Evolutionary conservation across 2,888 invertebrate species (phyloP).

Genomic region (Subacronicta megacephala): DNA sequence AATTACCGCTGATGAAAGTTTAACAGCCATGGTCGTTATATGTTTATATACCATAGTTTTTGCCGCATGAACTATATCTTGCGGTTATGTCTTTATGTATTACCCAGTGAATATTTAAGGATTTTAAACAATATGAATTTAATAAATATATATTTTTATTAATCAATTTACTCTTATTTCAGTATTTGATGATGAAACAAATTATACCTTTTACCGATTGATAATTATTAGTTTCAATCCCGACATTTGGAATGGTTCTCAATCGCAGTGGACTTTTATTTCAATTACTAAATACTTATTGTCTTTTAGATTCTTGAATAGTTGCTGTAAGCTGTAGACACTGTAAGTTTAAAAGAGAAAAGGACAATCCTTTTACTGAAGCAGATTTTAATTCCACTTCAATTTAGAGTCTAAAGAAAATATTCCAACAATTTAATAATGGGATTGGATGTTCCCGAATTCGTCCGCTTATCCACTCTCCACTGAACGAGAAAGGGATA

Average conservation of each 20-base stretch:
- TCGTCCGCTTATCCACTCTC: slow-evolving; percentile 53
- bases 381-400: slow-evolving; percentile 28
- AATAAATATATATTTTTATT: no score
- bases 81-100: slow-evolving; percentile 13
- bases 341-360: slow-evolving; percentile 7
- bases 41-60: slow-evolving; percentile 31
- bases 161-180: no score
- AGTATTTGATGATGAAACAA: no score
- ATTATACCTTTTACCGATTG: no score
- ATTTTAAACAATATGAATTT: no score
- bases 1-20: slow-evolving; percentile 66
- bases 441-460: slow-evolving; percentile 42
- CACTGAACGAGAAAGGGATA: slow-evolving; percentile 47
- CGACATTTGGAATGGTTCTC: no score
- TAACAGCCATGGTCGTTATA: slow-evolving; percentile 52
- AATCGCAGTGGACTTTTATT: no score
- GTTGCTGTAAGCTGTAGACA: no score
- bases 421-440: slow-evolving; percentile 46
- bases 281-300: no score
- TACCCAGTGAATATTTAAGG: slow-evolving; percentile 10
- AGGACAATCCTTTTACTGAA: slow-evolving; percentile 7
- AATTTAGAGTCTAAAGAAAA: slow-evolving; percentile 30
- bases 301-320: no score
- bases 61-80: slow-evolving; percentile 17
- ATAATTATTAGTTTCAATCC: no score